Evolutionary conservation across 2,113 vertebrate genomes (phyloP).

Genomic region (Nymphicus hollandicus): DNA sequence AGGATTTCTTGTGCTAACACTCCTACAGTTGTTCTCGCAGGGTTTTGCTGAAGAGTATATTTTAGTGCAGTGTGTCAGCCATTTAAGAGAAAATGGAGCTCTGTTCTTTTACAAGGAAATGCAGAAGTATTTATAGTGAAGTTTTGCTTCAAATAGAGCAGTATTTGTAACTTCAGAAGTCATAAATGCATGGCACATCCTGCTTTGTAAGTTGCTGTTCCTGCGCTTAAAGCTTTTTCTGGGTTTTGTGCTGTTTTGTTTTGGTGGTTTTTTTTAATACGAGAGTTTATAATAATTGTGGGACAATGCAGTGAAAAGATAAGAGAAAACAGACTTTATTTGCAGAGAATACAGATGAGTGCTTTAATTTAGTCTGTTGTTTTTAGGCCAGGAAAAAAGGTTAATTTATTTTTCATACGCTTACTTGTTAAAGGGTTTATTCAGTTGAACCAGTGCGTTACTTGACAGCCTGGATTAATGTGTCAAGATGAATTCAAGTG

Average conservation of each 20-base stretch:
- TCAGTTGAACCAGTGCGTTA: not conserved
- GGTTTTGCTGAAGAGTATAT: not conserved
- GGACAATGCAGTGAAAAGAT: not conserved
- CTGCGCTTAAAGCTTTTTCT: not conserved
- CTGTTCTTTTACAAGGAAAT: not conserved
- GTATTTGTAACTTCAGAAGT: not conserved
- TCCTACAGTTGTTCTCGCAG: not conserved
- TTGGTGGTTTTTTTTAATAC: not conserved
- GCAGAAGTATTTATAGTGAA: not conserved
- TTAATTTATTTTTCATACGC: slow-evolving; percentile 19
- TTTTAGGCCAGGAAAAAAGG: not conserved
- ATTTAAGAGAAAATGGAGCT: slow-evolving; percentile 6
- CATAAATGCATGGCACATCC: not conserved
- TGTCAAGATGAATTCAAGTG: not conserved
- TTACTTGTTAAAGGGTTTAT: not conserved
- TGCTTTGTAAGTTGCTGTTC: not conserved
- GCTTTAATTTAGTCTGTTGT: not conserved
- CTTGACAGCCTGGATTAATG: not conserved
- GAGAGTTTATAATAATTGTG: not conserved
- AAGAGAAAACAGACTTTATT: not conserved
- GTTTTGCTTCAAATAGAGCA: slow-evolving; percentile 2
- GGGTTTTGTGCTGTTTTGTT: not conserved
- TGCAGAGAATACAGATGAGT: not conserved
- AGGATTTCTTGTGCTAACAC: not conserved
- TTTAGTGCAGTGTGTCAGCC: not conserved